A percentile compares a stretch with the other conserved stretches of the same genome.
phyloP scores from a whole-genome alignment of 64 coral and sea anemone species.

The Porites australiensis region DNA sequence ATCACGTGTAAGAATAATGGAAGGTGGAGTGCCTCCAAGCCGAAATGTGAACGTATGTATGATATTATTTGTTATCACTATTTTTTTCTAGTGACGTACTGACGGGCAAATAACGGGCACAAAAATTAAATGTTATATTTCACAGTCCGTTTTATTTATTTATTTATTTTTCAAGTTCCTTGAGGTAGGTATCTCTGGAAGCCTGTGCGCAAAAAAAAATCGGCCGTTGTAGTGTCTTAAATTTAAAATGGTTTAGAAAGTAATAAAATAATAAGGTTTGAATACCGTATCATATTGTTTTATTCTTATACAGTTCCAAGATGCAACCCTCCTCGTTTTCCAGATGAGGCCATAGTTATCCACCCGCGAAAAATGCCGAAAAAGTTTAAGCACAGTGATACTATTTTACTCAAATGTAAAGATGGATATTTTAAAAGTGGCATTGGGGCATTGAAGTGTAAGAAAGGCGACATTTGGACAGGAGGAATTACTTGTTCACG shows the following conservation, averaged over 20 bases:
- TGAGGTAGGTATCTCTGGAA: too few species aligned
- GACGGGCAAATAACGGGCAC: too few species aligned
- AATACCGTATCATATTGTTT: not conserved
- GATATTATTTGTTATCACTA: not conserved
- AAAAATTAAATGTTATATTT: too few species aligned
- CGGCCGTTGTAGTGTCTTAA: too few species aligned
- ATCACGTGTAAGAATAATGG: not conserved
- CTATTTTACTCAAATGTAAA: not conserved
- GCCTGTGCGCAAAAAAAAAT: too few species aligned
- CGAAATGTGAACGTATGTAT: conserved; percentile 39
- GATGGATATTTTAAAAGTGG: conserved; percentile 11
- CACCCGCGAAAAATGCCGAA: not conserved
- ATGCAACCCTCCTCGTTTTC: not conserved
- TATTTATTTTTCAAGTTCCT: too few species aligned
- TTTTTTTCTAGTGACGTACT: not conserved
- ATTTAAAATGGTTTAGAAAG: too few species aligned
- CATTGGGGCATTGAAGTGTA: not conserved
- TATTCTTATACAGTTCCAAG: not conserved
- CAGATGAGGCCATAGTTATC: not conserved
- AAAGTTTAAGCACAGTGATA: not conserved
- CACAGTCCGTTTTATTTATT: too few species aligned
- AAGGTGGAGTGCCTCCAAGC: conserved; percentile 12
- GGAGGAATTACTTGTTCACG: conserved; percentile 21
- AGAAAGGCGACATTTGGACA: not conserved
- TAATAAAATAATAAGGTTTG: too few species aligned